A percentile compares a stretch with the other conserved stretches of the same genome.
Evolutionary conservation across 1,140 invertebrate genomes (phyloP).

Genomic region (Drosophila melanica): DNA sequence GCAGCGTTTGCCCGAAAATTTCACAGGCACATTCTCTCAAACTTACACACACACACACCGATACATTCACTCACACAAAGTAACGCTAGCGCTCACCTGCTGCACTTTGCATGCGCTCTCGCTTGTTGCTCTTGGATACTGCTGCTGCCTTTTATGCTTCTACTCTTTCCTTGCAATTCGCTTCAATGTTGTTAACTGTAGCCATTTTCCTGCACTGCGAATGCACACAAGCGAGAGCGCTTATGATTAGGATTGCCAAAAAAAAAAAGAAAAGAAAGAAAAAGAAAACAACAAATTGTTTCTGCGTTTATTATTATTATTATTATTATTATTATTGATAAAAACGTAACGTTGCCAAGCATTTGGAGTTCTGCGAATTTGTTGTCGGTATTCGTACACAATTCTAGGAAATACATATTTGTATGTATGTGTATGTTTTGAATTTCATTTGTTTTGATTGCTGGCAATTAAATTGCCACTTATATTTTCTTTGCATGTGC

Average conservation of each 20-base stretch:
- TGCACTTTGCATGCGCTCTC: slow-evolving; percentile 62
- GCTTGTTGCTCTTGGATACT: slow-evolving; percentile 51
- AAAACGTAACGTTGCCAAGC: slow-evolving; percentile 14
- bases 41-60: slow-evolving; percentile 21
- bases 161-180: slow-evolving; percentile 44
- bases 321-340: slow-evolving; percentile 51
- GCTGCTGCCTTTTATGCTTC: slow-evolving; percentile 16
- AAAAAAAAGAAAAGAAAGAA: slow-evolving; percentile 6
- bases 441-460: slow-evolving; percentile 55
- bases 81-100: slow-evolving; percentile 60
- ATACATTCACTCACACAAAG: slow-evolving; percentile 7
- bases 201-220: slow-evolving; percentile 39
- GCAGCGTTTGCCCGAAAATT: slow-evolving; percentile 48
- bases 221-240: slow-evolving; percentile 2
- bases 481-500: slow-evolving; percentile 13
- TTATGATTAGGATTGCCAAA: slow-evolving; percentile 37
- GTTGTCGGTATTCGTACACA: slow-evolving; percentile 23
- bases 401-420: slow-evolving; percentile 26
- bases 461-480: slow-evolving; percentile 27
- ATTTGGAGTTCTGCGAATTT: slow-evolving; percentile 41
- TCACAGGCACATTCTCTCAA: slow-evolving; percentile 60
- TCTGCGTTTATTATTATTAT: slow-evolving; percentile 41
- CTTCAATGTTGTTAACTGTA: slow-evolving; percentile 27
- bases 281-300: slow-evolving; percentile 21
- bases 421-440: slow-evolving; percentile 22